Conservation (phyloP, 2,888 invertebrate species). For the Pardosa pseudoannulata region DNA sequence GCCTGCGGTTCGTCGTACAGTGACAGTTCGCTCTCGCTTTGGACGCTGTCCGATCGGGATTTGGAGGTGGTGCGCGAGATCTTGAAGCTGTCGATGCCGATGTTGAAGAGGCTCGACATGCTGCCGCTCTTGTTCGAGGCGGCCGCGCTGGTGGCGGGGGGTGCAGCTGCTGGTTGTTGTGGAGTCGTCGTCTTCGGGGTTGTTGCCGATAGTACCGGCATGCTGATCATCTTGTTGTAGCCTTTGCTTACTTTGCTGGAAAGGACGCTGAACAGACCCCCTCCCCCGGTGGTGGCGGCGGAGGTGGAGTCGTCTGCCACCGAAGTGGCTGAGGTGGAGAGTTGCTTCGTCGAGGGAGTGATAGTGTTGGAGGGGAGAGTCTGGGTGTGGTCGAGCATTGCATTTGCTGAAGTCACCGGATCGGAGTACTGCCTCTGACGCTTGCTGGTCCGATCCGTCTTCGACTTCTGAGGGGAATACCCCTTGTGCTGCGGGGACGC, state of each 20-base stretch:
- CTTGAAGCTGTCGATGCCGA: slow-evolving; percentile 62
- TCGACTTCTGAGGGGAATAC: slow-evolving; percentile 53
- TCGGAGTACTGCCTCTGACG: slow-evolving; percentile 64
- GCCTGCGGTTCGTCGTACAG: slow-evolving; percentile 57
- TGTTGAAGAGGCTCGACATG: slow-evolving; percentile 63
- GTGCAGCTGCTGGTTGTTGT: no score
- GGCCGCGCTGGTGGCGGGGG: neutral
- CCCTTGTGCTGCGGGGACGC: slow-evolving; percentile 46
- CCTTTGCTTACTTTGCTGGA: slow-evolving; percentile 73
- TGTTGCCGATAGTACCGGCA: slow-evolving; percentile 71
- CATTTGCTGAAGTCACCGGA: slow-evolving; percentile 49
- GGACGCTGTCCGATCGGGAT: slow-evolving; percentile 66
- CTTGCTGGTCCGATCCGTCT: slow-evolving; percentile 13
- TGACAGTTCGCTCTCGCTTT: slow-evolving; percentile 68
- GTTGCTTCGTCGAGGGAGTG: slow-evolving; percentile 40
- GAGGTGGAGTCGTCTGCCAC: slow-evolving; percentile 49
- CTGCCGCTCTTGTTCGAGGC: slow-evolving; percentile 52
- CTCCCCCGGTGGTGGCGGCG: no score
- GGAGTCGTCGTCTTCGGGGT: slow-evolving; percentile 64
- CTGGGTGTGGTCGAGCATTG: slow-evolving; percentile 35
- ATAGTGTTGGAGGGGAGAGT: slow-evolving; percentile 23
- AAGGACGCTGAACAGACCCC: slow-evolving; percentile 68
- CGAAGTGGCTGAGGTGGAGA: slow-evolving; percentile 48
- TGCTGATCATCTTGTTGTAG: slow-evolving; percentile 73
- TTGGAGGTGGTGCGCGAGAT: slow-evolving; percentile 54